Conservation (phyloP, 2,888 invertebrate genomes). For the Lathronympha strigana region DNA sequence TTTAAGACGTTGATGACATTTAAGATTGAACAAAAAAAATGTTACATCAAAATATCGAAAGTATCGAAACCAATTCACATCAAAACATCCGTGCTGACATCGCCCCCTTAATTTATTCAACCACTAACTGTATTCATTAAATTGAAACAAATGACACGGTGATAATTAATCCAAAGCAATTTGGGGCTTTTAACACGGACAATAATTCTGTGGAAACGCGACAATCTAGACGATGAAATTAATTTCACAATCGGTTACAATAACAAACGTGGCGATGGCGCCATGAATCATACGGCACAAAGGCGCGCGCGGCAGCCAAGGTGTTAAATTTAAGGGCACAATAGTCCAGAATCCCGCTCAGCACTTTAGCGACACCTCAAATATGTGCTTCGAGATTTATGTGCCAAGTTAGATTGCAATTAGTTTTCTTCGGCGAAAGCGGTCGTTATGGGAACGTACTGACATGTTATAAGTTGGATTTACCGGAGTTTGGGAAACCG, state of each 20-base stretch:
- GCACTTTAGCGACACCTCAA: constrained; percentile 61
- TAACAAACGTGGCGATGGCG: constrained; percentile 60
- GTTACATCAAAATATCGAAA: too few species aligned
- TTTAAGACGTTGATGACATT: background rate
- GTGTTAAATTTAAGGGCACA: constrained; percentile 73
- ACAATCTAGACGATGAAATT: constrained; percentile 69
- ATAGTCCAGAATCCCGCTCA: constrained; percentile 57
- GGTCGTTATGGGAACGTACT: constrained; percentile 41
- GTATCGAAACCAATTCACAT: background rate
- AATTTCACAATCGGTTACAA: constrained; percentile 76
- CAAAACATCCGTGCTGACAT: constrained; percentile 8
- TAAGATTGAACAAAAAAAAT: too few species aligned
- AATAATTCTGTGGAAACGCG: constrained; percentile 60
- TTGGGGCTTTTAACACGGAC: constrained; percentile 63
- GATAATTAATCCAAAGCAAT: constrained; percentile 68
- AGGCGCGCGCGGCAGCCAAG: constrained; percentile 62
- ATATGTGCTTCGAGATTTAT: constrained; percentile 69
- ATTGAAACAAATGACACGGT: constrained; percentile 55
- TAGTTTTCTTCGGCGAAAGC: constrained; percentile 61
- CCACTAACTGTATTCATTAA: constrained; percentile 33
- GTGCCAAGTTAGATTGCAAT: constrained; percentile 74
- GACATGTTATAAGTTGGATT: constrained; percentile 34
- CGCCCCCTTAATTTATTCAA: constrained; percentile 32
- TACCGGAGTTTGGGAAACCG: constrained; percentile 30
- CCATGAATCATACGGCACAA: constrained; percentile 77